phyloP scores from a whole-genome alignment of 1,140 invertebrate genomes.

The Atopsyche davidsoni region DNA sequence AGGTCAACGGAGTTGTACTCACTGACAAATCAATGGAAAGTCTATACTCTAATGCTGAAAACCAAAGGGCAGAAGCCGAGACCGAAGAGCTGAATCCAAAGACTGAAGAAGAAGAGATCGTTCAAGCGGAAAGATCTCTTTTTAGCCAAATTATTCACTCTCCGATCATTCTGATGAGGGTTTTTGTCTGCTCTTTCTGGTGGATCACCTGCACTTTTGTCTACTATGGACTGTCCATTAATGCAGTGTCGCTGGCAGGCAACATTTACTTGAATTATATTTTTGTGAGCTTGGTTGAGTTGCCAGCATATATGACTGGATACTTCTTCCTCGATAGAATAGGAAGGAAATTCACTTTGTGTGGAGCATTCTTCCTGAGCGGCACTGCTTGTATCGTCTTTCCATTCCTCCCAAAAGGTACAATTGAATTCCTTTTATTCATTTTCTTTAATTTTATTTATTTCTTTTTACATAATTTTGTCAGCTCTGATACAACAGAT shows the following conservation, averaged over 20 bases:
- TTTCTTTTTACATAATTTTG: too few relatives aligned
- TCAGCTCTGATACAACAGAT: too few relatives aligned
- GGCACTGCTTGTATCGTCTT: conserved; percentile 41
- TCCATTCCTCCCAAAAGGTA: conserved; percentile 43
- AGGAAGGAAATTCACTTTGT: conserved; percentile 52
- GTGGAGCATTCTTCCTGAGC: conserved; percentile 37
- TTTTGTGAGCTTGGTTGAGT: conserved; percentile 60
- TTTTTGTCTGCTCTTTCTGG: conserved; percentile 61
- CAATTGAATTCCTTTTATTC: too few relatives aligned
- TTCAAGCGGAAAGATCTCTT: conserved; percentile 33
- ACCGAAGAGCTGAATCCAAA: conserved; percentile 25
- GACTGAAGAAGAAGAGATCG: conserved; percentile 28
- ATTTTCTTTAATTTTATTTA: too few relatives aligned
- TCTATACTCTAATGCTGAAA: conserved; percentile 40
- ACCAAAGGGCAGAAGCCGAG: conserved; percentile 32
- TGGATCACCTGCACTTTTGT: conserved; percentile 70
- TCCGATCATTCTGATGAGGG: conserved; percentile 54
- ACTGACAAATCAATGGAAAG: conserved; percentile 51
- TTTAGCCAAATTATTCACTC: conserved; percentile 52
- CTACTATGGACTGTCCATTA: conserved; percentile 79
- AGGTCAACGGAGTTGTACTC: conserved; percentile 60
- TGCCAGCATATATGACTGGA: conserved; percentile 64
- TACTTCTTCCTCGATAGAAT: conserved; percentile 58
- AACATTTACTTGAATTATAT: conserved; percentile 65
- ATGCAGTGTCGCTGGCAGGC: conserved; percentile 67